These are phyloP conservation scores for Penaeus indicus DNA, from an alignment of 1,140 invertebrate species.

Conservation along the genomic window DNA sequence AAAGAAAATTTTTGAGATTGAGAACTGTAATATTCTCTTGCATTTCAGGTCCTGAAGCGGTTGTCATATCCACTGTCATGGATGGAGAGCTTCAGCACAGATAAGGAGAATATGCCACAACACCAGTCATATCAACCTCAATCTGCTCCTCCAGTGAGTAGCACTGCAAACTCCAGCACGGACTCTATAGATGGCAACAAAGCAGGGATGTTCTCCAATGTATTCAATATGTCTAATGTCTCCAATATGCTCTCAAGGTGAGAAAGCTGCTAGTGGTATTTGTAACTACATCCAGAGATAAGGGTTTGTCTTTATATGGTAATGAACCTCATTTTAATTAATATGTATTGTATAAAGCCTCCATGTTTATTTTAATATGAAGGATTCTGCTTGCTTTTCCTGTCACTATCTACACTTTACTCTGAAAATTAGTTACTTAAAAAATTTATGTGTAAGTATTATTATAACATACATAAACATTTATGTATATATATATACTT, in stretches of 20 bases:
- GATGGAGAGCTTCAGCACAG: slow-evolving; percentile 82
- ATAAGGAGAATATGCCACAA: slow-evolving; percentile 67
- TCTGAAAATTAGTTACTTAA: too few relatives aligned
- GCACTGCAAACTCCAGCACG: not conserved
- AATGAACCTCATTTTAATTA: too few relatives aligned
- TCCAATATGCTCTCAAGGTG: slow-evolving; percentile 66
- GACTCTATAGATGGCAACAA: slow-evolving; percentile 48
- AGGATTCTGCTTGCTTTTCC: too few relatives aligned
- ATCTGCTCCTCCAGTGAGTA: slow-evolving; percentile 55
- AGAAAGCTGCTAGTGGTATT: not conserved
- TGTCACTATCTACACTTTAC: too few relatives aligned
- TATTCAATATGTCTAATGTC: slow-evolving; percentile 66
- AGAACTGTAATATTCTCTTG: not conserved
- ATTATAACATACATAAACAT: too few relatives aligned
- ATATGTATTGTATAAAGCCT: too few relatives aligned
- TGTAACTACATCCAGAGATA: slow-evolving; percentile 4
- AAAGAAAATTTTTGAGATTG: not conserved
- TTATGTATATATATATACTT: too few relatives aligned
- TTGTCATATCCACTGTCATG: slow-evolving; percentile 91
- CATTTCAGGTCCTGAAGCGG: slow-evolving; percentile 82
- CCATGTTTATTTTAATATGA: too few relatives aligned
- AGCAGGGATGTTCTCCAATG: slow-evolving; percentile 63
- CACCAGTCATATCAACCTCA: slow-evolving; percentile 73
- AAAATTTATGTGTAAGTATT: too few relatives aligned
- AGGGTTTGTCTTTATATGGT: slow-evolving; percentile 22